Percentiles rank a stretch among this genome's conserved stretches.
These are phyloP conservation scores for Pogoniulus pusillus DNA, from an alignment of 2,797 vertebrate species.

Conservation along the genomic window DNA sequence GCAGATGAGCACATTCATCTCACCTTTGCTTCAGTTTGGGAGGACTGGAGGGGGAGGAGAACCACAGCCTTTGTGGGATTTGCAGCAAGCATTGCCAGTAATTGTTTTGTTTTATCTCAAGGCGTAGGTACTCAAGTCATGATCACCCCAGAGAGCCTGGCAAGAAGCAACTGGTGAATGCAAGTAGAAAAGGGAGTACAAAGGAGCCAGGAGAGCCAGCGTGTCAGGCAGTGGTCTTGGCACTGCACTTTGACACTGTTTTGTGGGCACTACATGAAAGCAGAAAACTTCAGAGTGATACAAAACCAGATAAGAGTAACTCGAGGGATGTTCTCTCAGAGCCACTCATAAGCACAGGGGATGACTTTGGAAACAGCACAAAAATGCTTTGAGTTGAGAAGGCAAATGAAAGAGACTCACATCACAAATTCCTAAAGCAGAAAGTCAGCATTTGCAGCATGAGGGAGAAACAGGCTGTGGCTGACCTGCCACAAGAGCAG, in stretches of 20 bases:
- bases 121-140: conserved; percentile 29
- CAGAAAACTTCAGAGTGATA: conserved; percentile 40
- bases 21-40: conserved; percentile 12
- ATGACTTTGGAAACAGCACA: not conserved
- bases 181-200: conserved; percentile 49
- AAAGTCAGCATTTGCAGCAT: not conserved
- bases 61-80: conserved; percentile 27
- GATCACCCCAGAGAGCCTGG: conserved; percentile 28
- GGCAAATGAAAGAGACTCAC: not conserved
- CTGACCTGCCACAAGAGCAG: not conserved
- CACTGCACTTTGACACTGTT: conserved; percentile 8
- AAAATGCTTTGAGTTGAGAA: not conserved
- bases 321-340: not conserved
- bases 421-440: not conserved
- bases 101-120: conserved; percentile 55
- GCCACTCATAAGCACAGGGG: not conserved
- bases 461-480: not conserved
- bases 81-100: not conserved
- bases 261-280: conserved; percentile 51
- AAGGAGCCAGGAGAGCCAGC: conserved; percentile 10
- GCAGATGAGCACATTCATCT: not conserved
- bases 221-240: conserved; percentile 29
- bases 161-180: conserved; percentile 47
- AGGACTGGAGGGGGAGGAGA: not conserved
- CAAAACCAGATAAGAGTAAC: conserved; percentile 19